Conservation (phyloP, 2,797 vertebrate species). For the Macropodus opercularis region DNA sequence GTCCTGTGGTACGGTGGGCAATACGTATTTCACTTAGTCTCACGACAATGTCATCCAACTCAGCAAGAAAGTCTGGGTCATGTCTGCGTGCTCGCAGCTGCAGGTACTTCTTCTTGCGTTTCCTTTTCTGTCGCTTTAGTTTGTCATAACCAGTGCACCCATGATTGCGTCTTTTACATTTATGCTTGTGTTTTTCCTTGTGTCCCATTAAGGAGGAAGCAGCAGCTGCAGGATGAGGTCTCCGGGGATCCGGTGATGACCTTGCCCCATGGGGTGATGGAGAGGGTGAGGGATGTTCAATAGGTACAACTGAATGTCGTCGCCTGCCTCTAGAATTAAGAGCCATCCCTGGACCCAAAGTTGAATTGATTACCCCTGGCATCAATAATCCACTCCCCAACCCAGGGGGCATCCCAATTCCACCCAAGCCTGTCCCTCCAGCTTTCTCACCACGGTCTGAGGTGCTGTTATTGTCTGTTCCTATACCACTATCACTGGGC, state of each 20-base stretch:
- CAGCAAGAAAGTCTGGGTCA: constrained; percentile 94
- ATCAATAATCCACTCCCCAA: constrained; percentile 81
- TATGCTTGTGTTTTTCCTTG: constrained; percentile 98
- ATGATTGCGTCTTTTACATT: constrained; percentile 93
- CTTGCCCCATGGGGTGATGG: constrained; percentile 81
- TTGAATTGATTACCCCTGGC: constrained; percentile 80
- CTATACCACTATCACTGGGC: constrained; percentile 97
- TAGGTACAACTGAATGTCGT: constrained; percentile 86
- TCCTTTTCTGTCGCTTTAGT: constrained; percentile 95
- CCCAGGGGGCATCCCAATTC: constrained; percentile 72
- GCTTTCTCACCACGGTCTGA: constrained; percentile 96
- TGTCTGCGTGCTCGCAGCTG: constrained; percentile 89
- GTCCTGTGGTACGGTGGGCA: constrained; percentile 88
- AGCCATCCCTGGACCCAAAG: constrained; percentile 81
- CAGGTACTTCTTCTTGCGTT: constrained; percentile 98
- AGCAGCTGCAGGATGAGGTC: constrained; percentile 77
- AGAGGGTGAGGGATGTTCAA: constrained; percentile 88
- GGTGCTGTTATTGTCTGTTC: constrained; percentile 98
- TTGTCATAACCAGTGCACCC: constrained; percentile 95
- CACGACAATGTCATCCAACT: constrained; percentile 92
- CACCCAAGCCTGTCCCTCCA: constrained; percentile 74
- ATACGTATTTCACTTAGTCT: constrained; percentile 93
- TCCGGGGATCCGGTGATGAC: constrained; percentile 79
- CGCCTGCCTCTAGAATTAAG: constrained; percentile 86
- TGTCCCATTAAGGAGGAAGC: constrained; percentile 82